Evolutionary conservation across 2,113 vertebrate genomes (phyloP), one percentile per base, ranked within the genome.

Genomic region (Dicentrarchus labrax): DNA sequence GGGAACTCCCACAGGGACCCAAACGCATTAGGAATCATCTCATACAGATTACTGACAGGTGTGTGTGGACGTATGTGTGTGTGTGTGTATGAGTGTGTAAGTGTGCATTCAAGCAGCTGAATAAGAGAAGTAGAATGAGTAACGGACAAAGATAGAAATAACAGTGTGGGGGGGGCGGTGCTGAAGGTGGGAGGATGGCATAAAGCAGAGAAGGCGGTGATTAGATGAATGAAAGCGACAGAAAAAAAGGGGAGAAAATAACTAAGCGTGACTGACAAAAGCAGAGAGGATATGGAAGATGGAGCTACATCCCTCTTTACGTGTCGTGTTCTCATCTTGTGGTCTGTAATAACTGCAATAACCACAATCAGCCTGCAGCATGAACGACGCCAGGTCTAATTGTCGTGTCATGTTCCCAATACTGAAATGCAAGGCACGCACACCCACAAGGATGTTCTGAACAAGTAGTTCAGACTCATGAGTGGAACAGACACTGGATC

Each of bases 21-120:
- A 91, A 93, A 93, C 66, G 91, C 91, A 94, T 94, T 93, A 91
- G 90, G 91, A 92, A 94, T 94, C 92, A 94, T 93, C 90, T 93
- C 89, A 91, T 88, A 93, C 89, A 91, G 91, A 94, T 94, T 91
- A 93, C 89, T 92, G 93, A 88, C 92, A 92, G 91, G 92, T 93
- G 89, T 86, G 82, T 92, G 86, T 77, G 71, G 64, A 79, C 38
- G 74, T 79, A 77, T 83, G 17, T 66, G 67, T 66, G 76, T 68
- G 70, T 65, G 38, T 56, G 38, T 64, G 84, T 75, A 80, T 74
- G 81, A 36, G 78, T 64, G 79, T 43, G 38, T 69, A 60, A 21
- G 57, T 64, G 85, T 80, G 85, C 83, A 78, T 77, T 80, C 54
- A 78, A 78, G 89, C 79, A 62, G 74, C 87, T 89, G 88, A 90